A percentile compares a stretch with the other conserved stretches of the same genome.
Evolutionary conservation across 2,113 vertebrate genomes (phyloP).

Genomic region (Chloebia gouldiae): DNA sequence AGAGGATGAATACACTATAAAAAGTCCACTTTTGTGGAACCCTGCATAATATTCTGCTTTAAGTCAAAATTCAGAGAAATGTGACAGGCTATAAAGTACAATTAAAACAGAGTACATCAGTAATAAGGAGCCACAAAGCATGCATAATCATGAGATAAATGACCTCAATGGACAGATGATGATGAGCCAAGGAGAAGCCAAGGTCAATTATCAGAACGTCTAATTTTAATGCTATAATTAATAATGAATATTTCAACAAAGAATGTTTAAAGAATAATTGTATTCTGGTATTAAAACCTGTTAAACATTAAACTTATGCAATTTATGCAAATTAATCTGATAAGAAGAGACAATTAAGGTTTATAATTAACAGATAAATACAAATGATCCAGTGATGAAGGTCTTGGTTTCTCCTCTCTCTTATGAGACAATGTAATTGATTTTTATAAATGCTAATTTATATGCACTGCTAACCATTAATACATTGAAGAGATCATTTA

Average conservation of each 20-base stretch:
- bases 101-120: slow-evolving; percentile 66
- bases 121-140: slow-evolving; percentile 65
- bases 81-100: slow-evolving; percentile 66
- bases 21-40: slow-evolving; percentile 26
- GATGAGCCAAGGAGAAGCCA: slow-evolving; percentile 77
- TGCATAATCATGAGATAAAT: slow-evolving; percentile 72
- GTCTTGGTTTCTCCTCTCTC: slow-evolving; percentile 77
- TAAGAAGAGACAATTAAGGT: slow-evolving; percentile 81
- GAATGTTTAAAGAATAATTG: slow-evolving; percentile 77
- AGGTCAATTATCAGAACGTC: slow-evolving; percentile 79
- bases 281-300: slow-evolving; percentile 75
- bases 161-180: slow-evolving; percentile 70
- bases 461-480: slow-evolving; percentile 78
- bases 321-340: slow-evolving; percentile 84
- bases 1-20: slow-evolving; percentile 2
- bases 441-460: slow-evolving; percentile 85
- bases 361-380: slow-evolving; percentile 86
- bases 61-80: slow-evolving; percentile 62
- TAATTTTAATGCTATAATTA: slow-evolving; percentile 79
- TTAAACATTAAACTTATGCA: slow-evolving; percentile 78
- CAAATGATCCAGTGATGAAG: slow-evolving; percentile 80
- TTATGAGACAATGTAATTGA: slow-evolving; percentile 79
- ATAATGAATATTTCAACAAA: slow-evolving; percentile 78
- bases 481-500: slow-evolving; percentile 65
- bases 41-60: slow-evolving; percentile 30